Evolutionary conservation across 1,140 invertebrate genomes (phyloP).

Genomic region (Acyrthosiphon pisum): DNA sequence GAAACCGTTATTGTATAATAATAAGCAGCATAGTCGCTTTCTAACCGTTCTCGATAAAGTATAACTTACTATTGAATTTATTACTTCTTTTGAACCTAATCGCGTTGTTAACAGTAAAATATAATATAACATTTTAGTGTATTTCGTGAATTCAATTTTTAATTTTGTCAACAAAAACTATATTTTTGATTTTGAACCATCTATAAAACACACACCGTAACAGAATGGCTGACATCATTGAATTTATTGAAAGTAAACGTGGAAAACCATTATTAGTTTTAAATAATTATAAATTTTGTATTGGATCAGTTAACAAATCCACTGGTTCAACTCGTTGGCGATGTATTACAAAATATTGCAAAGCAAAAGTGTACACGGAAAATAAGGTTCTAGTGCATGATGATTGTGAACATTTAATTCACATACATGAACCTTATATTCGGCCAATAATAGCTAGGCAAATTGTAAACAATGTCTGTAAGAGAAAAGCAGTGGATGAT

Average conservation of each 20-base stretch:
- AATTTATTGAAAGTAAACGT: not conserved
- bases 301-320: not conserved
- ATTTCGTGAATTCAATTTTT: too few relatives aligned
- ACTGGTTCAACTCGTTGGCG: not conserved
- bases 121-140: too few relatives aligned
- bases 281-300: slow-evolving; percentile 1
- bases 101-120: too few relatives aligned
- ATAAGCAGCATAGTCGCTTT: too few relatives aligned
- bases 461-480: not conserved
- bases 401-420: not conserved
- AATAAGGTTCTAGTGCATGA: not conserved
- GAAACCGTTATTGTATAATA: too few relatives aligned
- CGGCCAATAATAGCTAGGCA: not conserved
- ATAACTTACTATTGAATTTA: too few relatives aligned
- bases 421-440: not conserved
- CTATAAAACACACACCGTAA: too few relatives aligned
- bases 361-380: not conserved
- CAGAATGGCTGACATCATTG: not conserved
- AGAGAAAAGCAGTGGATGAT: not conserved
- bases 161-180: too few relatives aligned
- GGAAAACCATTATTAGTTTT: not conserved
- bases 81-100: too few relatives aligned
- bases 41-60: too few relatives aligned
- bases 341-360: not conserved
- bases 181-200: too few relatives aligned